Conservation (phyloP, 2,797 vertebrate genomes). For the Epinephelus awoara region DNA sequence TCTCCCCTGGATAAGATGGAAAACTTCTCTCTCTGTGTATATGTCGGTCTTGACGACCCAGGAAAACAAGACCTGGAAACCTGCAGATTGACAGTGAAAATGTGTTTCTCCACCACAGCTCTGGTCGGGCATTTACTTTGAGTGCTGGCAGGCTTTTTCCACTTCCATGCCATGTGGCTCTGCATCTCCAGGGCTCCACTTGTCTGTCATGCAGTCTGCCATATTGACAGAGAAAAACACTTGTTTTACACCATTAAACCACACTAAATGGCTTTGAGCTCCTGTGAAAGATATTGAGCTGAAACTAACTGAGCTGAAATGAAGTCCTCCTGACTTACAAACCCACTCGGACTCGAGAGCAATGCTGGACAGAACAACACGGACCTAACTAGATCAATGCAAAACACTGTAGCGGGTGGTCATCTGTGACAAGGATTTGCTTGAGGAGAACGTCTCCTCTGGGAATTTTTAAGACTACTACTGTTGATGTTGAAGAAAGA, state of each 20-base stretch:
- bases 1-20: constrained; percentile 10
- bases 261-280: constrained; percentile 41
- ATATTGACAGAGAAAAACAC: constrained; percentile 25
- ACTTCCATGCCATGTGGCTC: constrained; percentile 18
- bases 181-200: constrained; percentile 7
- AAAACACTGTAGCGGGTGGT: background rate
- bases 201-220: constrained; percentile 33
- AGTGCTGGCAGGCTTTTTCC: constrained; percentile 25
- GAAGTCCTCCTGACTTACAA: constrained; percentile 33
- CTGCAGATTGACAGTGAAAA: constrained; percentile 25
- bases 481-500: background rate
- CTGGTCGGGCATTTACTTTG: constrained; percentile 1
- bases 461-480: constrained; percentile 26
- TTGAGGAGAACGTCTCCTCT: constrained; percentile 6
- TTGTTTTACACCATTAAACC: constrained; percentile 51
- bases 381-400: constrained; percentile 21
- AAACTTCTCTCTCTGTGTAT: constrained; percentile 14
- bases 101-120: constrained; percentile 15
- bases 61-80: constrained; percentile 21
- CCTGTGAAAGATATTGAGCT: constrained; percentile 31
- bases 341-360: constrained; percentile 7
- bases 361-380: background rate
- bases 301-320: constrained; percentile 32
- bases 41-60: constrained; percentile 9
- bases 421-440: background rate